Conservation (phyloP, 1,140 invertebrate species). For the Orchestia grillus region DNA sequence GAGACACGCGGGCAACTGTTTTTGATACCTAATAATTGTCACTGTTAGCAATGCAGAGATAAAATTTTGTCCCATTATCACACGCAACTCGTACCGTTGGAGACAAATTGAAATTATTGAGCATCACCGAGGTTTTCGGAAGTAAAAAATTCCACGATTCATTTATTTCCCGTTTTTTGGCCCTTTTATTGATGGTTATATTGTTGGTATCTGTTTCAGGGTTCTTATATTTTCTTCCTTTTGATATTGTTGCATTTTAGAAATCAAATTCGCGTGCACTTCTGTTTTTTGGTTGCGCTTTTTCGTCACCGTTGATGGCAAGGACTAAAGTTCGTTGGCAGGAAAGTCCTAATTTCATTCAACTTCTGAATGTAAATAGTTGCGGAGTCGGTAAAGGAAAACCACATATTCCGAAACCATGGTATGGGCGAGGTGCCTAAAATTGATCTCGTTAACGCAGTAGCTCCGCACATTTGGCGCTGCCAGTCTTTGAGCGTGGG, state of each 20-base stretch:
- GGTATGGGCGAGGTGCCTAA: not conserved
- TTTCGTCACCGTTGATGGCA: not conserved
- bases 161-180: not conserved
- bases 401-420: no score
- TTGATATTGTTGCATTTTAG: not conserved
- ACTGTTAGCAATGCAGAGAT: not conserved
- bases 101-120: not conserved
- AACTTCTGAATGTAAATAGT: not conserved
- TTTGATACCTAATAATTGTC: not conserved
- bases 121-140: not conserved
- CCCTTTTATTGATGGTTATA: not conserved
- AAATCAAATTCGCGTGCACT: not conserved
- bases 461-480: not conserved
- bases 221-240: not conserved
- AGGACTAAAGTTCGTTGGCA: not conserved
- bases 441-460: not conserved
- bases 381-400: not conserved
- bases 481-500: not conserved
- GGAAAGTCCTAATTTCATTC: not conserved
- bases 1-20: not conserved
- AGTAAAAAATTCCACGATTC: not conserved
- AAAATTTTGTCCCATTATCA: not conserved
- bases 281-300: not conserved
- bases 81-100: not conserved
- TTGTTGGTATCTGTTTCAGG: not conserved